phyloP scores from a whole-genome alignment of 2,888 invertebrate genomes.

The Cephonodes hylas region DNA sequence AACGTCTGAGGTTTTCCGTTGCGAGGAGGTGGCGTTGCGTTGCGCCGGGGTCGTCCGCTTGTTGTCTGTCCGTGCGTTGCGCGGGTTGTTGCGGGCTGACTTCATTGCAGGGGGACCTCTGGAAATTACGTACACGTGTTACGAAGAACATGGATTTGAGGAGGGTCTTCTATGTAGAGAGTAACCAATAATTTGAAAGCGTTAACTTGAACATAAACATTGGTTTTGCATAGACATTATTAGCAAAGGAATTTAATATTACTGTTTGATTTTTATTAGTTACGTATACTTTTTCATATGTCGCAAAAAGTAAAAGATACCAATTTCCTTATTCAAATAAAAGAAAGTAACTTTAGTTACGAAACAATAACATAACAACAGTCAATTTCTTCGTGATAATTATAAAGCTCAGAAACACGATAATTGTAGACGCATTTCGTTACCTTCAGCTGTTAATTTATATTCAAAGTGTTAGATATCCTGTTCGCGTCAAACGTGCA shows the following conservation, averaged over 20 bases:
- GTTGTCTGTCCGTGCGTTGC: slow-evolving; percentile 49
- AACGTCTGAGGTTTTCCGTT: slow-evolving; percentile 63
- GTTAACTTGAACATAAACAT: too few species aligned
- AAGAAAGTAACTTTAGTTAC: too few species aligned
- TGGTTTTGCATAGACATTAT: too few species aligned
- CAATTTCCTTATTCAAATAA: too few species aligned
- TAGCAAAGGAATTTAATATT: too few species aligned
- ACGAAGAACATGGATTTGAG: too few species aligned
- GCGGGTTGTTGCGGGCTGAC: slow-evolving; percentile 64
- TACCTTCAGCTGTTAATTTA: not conserved
- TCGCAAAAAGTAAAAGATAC: too few species aligned
- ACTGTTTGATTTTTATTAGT: not conserved
- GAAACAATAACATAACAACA: too few species aligned
- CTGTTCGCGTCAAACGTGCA: slow-evolving; percentile 7
- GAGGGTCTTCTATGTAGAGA: too few species aligned
- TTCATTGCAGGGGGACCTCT: slow-evolving; percentile 67
- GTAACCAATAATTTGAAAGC: too few species aligned
- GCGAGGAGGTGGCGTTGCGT: slow-evolving; percentile 63
- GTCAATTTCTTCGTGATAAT: not conserved
- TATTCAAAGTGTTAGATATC: not conserved
- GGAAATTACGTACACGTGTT: slow-evolving; percentile 18
- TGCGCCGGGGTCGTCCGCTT: slow-evolving; percentile 51
- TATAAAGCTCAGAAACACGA: not conserved
- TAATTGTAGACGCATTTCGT: not conserved
- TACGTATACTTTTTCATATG: too few species aligned